Evolutionary conservation across 2,113 vertebrate genomes (phyloP).

Genomic region (Pedionomus torquatus): DNA sequence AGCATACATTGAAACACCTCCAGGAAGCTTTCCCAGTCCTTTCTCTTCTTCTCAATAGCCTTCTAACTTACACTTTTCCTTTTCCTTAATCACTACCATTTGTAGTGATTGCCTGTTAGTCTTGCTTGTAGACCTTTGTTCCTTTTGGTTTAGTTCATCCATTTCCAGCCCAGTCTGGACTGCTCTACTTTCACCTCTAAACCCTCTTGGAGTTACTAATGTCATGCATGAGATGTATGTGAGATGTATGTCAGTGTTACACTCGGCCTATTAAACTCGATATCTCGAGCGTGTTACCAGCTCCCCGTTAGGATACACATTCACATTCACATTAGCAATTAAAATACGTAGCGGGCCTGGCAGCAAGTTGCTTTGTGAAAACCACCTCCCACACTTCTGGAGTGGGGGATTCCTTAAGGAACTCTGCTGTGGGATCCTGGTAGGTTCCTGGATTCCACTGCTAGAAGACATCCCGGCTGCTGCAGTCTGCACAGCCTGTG

Average conservation of each 20-base stretch:
- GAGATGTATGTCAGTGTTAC: fast-evolving
- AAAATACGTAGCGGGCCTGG: background rate
- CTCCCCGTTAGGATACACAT: background rate
- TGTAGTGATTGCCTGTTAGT: background rate
- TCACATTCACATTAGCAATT: background rate
- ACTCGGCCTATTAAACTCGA: background rate
- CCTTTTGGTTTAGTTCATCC: background rate
- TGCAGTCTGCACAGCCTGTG: background rate
- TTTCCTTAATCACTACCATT: background rate
- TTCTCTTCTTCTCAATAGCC: background rate
- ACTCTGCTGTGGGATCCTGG: background rate
- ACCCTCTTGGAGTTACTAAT: background rate
- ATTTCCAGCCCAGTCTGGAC: background rate
- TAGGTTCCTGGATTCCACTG: background rate
- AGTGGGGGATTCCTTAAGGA: background rate
- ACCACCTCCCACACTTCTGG: background rate
- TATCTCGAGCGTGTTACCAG: background rate
- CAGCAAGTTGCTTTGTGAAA: background rate
- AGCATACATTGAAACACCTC: background rate
- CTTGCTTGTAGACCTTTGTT: background rate
- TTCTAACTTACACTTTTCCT: background rate
- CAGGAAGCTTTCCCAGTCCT: background rate
- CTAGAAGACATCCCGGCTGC: background rate
- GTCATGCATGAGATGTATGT: background rate
- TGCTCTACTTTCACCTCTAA: background rate